phyloP scores from a whole-genome alignment of 2,113 vertebrate genomes.

The Hypanus sabinus region DNA sequence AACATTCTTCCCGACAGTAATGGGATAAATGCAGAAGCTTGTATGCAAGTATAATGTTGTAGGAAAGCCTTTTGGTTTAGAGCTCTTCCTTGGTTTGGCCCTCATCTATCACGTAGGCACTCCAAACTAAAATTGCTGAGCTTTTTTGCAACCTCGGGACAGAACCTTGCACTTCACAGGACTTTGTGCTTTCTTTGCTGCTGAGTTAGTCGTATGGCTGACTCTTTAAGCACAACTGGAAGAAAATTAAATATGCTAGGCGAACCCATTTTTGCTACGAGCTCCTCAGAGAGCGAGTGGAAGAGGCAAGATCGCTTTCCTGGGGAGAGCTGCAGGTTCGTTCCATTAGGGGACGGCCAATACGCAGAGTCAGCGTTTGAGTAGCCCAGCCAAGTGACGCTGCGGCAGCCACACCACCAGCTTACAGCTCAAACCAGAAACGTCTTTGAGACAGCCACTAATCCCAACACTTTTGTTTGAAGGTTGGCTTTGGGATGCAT shows the following conservation, averaged over 20 bases:
- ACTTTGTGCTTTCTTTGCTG: neutral
- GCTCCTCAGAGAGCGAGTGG: neutral
- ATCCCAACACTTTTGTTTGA: neutral
- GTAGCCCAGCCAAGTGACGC: neutral
- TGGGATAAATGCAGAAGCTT: neutral
- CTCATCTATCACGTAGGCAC: neutral
- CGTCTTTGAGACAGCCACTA: neutral
- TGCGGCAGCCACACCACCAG: neutral
- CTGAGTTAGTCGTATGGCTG: slow-evolving; percentile 3
- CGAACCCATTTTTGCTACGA: neutral
- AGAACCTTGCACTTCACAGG: slow-evolving; percentile 2
- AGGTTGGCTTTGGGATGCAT: neutral
- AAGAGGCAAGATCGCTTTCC: neutral
- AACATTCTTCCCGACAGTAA: slow-evolving; percentile 2
- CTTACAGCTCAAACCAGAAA: neutral
- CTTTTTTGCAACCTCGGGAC: neutral
- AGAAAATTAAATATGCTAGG: neutral
- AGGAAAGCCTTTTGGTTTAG: neutral
- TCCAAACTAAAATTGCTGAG: neutral
- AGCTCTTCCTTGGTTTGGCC: neutral
- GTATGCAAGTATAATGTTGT: neutral
- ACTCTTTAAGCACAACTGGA: neutral
- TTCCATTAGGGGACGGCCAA: neutral
- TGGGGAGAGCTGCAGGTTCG: neutral
- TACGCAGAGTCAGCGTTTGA: neutral